These are phyloP conservation scores for Gallinago solitaria DNA, from an alignment of 2,797 vertebrate species.

Conservation along the genomic window DNA sequence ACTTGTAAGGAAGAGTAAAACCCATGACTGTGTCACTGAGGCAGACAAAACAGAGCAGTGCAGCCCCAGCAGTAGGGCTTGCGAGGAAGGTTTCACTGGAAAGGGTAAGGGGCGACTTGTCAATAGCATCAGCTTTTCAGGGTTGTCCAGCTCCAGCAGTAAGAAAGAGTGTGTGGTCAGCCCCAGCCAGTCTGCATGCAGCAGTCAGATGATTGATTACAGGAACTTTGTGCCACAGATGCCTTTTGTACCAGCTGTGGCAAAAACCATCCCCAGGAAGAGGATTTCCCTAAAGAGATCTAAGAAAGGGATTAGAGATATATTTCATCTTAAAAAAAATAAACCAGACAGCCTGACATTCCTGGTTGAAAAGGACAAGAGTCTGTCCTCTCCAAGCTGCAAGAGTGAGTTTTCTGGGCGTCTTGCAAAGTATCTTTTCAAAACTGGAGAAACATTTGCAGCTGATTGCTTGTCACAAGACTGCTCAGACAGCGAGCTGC, in stretches of 20 bases:
- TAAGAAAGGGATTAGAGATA: constrained; percentile 83
- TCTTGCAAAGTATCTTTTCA: constrained; percentile 62
- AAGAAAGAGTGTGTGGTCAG: constrained; percentile 68
- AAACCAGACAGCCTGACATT: constrained; percentile 74
- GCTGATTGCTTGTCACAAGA: constrained; percentile 73
- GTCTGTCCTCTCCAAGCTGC: constrained; percentile 43
- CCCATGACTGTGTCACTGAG: constrained; percentile 73
- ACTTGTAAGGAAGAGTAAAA: constrained; percentile 81
- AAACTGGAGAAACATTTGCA: constrained; percentile 53
- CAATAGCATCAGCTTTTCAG: constrained; percentile 81
- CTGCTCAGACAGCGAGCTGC: constrained; percentile 76
- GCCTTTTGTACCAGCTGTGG: constrained; percentile 86
- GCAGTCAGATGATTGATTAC: constrained; percentile 83
- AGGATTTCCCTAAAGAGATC: constrained; percentile 85
- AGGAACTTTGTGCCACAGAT: constrained; percentile 85
- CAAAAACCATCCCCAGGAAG: constrained; percentile 86
- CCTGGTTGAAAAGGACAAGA: constrained; percentile 66
- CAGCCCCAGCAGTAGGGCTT: background rate
- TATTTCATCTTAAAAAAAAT: constrained; percentile 81
- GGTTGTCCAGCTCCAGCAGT: constrained; percentile 62
- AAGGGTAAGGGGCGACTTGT: constrained; percentile 69
- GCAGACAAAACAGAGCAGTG: constrained; percentile 43
- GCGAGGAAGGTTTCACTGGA: background rate
- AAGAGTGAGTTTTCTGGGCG: constrained; percentile 21
- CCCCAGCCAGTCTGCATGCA: constrained; percentile 53